These are phyloP conservation scores for Salpingus planirostris DNA, from an alignment of 2,888 invertebrate species.

Conservation along the genomic window DNA sequence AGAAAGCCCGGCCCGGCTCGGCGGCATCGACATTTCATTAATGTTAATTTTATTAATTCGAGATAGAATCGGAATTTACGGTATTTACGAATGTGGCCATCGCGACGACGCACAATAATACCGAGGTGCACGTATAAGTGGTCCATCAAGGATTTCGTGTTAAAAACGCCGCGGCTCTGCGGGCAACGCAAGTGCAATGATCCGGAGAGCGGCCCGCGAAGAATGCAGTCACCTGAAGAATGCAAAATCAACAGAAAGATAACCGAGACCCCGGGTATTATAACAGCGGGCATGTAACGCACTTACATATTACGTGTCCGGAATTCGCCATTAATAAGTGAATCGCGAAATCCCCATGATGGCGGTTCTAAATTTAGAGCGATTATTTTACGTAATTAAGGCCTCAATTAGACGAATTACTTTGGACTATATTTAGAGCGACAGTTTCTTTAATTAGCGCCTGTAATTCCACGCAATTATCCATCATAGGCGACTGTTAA, in stretches of 20 bases:
- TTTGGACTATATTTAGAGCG: constrained; percentile 13
- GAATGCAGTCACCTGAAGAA: constrained; percentile 36
- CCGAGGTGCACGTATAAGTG: constrained; percentile 17
- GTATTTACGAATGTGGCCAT: constrained; percentile 17
- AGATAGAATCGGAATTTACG: constrained; percentile 23
- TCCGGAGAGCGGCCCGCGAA: constrained; percentile 33
- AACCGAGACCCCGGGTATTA: constrained; percentile 22
- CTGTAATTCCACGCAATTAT: no score
- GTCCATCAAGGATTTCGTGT: constrained; percentile 31
- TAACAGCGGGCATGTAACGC: constrained; percentile 13
- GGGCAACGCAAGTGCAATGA: constrained; percentile 35
- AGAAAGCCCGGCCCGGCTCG: no score
- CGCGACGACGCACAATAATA: no score
- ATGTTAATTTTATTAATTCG: constrained; percentile 22
- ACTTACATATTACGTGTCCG: no score
- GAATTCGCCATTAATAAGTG: constrained; percentile 19
- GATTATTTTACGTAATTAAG: constrained; percentile 12
- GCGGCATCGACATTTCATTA: constrained; percentile 20
- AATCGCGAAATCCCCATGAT: no score
- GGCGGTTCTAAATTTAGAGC: constrained; percentile 12
- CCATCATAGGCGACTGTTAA: no score
- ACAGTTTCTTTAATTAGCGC: constrained; percentile 14
- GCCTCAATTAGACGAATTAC: constrained; percentile 14
- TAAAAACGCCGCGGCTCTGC: constrained; percentile 24
- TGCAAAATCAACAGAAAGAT: constrained; percentile 35